Conservation (phyloP, 2,113 vertebrate species). For the Castor canadensis region DNA sequence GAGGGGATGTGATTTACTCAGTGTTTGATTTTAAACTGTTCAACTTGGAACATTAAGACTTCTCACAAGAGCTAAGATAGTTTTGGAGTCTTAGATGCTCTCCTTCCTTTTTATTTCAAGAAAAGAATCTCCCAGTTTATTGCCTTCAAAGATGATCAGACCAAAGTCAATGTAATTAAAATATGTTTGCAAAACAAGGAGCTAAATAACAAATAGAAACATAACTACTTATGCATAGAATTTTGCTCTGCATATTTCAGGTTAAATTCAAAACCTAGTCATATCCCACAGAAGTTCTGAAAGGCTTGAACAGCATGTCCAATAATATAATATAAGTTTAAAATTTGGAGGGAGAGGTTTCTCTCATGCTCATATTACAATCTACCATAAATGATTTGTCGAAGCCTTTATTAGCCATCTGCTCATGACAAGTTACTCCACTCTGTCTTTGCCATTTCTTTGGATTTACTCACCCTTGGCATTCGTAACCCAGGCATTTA, state of each 20-base stretch:
- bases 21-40: slow-evolving; percentile 24
- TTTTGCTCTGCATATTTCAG: neutral
- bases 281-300: neutral
- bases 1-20: neutral
- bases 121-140: neutral
- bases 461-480: neutral
- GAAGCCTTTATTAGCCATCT: neutral
- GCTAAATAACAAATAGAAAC: neutral
- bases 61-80: neutral
- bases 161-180: neutral
- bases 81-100: neutral
- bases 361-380: neutral
- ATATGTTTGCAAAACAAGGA: neutral
- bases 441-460: neutral
- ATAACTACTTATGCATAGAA: neutral
- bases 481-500: neutral
- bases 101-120: neutral
- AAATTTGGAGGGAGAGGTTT: neutral
- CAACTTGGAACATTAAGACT: neutral
- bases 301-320: neutral
- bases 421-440: neutral
- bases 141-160: neutral
- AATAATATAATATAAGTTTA: neutral
- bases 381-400: neutral
- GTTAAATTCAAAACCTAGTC: neutral